Evolutionary conservation across 2,797 vertebrate species (phyloP), one percentile per base, ranked within the genome.

Genomic region (Bryconaethiops microstoma): DNA sequence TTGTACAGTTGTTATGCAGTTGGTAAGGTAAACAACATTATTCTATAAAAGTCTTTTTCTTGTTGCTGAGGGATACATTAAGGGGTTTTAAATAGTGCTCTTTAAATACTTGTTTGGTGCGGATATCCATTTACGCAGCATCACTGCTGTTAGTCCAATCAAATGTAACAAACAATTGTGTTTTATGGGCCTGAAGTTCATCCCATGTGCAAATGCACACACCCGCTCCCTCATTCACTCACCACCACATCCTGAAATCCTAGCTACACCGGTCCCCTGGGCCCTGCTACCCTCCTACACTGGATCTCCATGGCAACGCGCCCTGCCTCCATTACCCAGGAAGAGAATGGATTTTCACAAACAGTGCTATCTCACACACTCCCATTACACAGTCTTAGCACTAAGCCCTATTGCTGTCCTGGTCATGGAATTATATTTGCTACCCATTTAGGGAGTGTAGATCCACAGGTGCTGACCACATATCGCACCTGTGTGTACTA

Each of bases 251-350:
- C 42, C 78, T 68, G 74, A 75, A 74, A 63, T 84, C 74, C 55
- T 29, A 75, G 84, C 74, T 83, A 73, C 83, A 79, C 79, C 59
- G 39, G 63, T 87, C 86, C 83, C 86, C 75, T 80, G 84, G 83
- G 86, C 60, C 70, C 81, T 77, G 70, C 80, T 81, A 84, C 80
- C 82, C 81, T 82, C 68, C 64, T 64, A 82, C 73, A 77, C 77
- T 35, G 57, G 45, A 63, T 87, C 85, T 80, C 86, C 84, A 87
- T 87, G 79, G 84, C 83, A 87, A 87, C 86, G 68, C 60, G 65
- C 79, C 86, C 83, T 83, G 79, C 78, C 76, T 78, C 67, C 82
- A 81, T 79, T 50, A 81, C 68, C 80, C 79, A 74, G 78, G 72
- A 77, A 80, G 50, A 79, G 78, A 78, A 71, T 13, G 57, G 68